Percentiles rank a stretch among this genome's conserved stretches.
Evolutionary conservation across 2,888 invertebrate genomes (phyloP).

Genomic region (Ennomos fuscantarius): DNA sequence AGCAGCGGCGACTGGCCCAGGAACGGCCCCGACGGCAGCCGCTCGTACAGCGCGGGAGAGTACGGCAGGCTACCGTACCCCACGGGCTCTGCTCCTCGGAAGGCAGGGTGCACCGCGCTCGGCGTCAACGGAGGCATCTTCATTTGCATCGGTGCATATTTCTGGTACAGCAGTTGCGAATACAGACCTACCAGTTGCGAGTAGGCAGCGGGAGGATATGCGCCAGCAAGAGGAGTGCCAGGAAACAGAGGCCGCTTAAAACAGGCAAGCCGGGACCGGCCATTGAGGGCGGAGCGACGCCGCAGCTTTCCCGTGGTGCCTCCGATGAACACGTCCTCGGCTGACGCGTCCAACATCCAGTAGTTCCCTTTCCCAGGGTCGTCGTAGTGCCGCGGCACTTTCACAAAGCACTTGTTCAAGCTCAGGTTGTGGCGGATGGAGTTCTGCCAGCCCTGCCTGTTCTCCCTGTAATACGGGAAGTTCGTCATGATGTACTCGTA

Average conservation of each 20-base stretch:
- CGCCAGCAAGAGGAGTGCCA: constrained; percentile 84
- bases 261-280: constrained; percentile 94
- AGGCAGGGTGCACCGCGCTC: constrained; percentile 82
- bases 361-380: constrained; percentile 99
- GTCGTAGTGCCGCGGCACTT: constrained; percentile 98
- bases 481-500: constrained; percentile 99
- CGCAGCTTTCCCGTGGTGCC: constrained; percentile 97
- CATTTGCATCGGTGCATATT: constrained; percentile 86
- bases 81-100: constrained; percentile 68
- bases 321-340: constrained; percentile 99
- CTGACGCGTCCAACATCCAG: constrained; percentile 99
- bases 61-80: constrained; percentile 74
- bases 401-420: constrained; percentile 99
- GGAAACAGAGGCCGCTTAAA: constrained; percentile 92
- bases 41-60: constrained; percentile 68
- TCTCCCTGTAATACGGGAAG: constrained; percentile 99
- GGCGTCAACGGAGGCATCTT: constrained; percentile 80
- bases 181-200: constrained; percentile 85
- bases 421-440: constrained; percentile 99
- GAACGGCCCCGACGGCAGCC: constrained; percentile 63
- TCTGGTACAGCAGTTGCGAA: constrained; percentile 88
- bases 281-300: constrained; percentile 94
- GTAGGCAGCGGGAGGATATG: constrained; percentile 85
- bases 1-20: constrained; percentile 62
- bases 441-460: constrained; percentile 99